Evolutionary conservation across 2,113 vertebrate species (phyloP).

Genomic region (Mobula birostris): DNA sequence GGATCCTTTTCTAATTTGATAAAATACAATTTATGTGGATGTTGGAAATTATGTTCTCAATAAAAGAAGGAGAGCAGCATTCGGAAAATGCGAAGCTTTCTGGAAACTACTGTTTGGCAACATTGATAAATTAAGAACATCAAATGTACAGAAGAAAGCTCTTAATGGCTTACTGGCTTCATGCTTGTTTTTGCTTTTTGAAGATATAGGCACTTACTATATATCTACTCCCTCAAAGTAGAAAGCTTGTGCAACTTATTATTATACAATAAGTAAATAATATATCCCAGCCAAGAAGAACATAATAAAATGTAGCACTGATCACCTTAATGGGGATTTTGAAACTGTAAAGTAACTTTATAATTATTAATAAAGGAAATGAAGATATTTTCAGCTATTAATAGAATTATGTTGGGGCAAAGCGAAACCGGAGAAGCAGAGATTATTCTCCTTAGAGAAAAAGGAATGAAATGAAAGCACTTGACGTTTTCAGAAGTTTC

Average conservation of each 20-base stretch:
- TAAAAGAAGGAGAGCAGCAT: neutral
- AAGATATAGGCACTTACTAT: neutral
- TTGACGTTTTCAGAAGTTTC: neutral
- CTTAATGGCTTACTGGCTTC: constrained; percentile 41
- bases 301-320: neutral
- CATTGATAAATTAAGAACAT: constrained; percentile 59
- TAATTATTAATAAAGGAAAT: neutral
- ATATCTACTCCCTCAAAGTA: neutral
- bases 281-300: constrained; percentile 40
- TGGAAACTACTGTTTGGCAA: constrained; percentile 56
- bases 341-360: no score
- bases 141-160: constrained; percentile 53
- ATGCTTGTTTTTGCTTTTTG: neutral
- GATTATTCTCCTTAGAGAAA: neutral
- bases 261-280: constrained; percentile 51
- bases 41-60: neutral
- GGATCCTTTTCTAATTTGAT: neutral
- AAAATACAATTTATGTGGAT: neutral
- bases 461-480: neutral
- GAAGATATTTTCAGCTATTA: neutral
- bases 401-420: neutral
- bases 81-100: constrained; percentile 35
- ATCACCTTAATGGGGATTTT: neutral
- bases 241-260: constrained; percentile 36
- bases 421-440: neutral